Evolutionary conservation across 2,113 vertebrate genomes (phyloP).

Genomic region (Montifringilla adamsi): DNA sequence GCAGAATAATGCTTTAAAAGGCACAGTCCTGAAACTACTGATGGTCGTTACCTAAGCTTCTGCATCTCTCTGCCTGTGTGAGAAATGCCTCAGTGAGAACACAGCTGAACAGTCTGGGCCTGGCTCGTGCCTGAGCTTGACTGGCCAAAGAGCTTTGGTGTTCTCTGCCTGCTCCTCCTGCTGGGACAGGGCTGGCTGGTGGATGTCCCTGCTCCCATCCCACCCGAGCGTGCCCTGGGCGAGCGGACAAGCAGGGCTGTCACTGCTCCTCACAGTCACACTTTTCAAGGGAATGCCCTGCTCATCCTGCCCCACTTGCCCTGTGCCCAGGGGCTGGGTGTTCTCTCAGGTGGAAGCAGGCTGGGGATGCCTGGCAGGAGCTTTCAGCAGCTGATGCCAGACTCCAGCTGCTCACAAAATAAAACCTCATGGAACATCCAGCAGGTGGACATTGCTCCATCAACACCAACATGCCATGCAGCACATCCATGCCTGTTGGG

Average conservation of each 20-base stretch:
- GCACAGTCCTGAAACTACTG: not conserved
- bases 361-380: not conserved
- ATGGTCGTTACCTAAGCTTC: not conserved
- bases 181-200: not conserved
- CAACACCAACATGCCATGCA: not conserved
- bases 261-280: not conserved
- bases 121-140: not conserved
- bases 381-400: not conserved
- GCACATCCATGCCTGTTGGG: accelerated
- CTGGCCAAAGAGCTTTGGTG: not conserved
- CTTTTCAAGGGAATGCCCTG: not conserved
- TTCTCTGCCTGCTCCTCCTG: accelerated
- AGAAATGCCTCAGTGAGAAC: not conserved
- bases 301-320: not conserved
- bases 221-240: accelerated
- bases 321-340: accelerated
- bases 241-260: not conserved
- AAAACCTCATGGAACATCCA: not conserved
- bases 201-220: not conserved
- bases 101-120: not conserved
- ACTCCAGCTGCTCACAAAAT: not conserved
- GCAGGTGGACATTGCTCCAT: accelerated
- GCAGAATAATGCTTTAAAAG: not conserved
- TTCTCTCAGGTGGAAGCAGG: not conserved
- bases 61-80: not conserved